phyloP scores from a whole-genome alignment of 1,140 invertebrate species.

The Zaprionus ornatus region DNA sequence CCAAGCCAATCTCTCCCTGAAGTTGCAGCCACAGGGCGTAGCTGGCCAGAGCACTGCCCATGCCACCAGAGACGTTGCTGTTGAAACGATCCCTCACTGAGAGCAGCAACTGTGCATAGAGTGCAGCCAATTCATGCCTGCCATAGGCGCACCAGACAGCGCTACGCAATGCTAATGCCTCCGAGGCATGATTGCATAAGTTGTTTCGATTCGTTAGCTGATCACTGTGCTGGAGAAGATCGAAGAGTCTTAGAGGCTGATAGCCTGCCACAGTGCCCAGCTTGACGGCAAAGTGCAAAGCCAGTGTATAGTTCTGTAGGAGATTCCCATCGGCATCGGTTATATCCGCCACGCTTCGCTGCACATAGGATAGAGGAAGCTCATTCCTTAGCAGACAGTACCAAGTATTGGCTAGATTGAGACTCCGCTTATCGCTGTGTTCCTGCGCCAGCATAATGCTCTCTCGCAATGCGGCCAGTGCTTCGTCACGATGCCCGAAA shows the following conservation, averaged over 20 bases:
- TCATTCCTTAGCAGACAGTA: conserved; percentile 87
- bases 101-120: conserved; percentile 91
- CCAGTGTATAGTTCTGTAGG: conserved; percentile 87
- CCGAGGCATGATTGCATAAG: conserved; percentile 91
- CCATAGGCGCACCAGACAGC: conserved; percentile 94
- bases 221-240: conserved; percentile 93
- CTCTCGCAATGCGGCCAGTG: conserved; percentile 91
- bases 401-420: conserved; percentile 94
- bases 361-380: conserved; percentile 57
- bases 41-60: conserved; percentile 89
- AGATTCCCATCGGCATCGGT: conserved; percentile 85
- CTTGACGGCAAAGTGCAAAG: conserved; percentile 87
- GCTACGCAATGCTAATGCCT: conserved; percentile 91
- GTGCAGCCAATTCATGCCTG: conserved; percentile 91
- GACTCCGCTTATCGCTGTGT: conserved; percentile 92
- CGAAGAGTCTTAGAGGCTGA: conserved; percentile 84
- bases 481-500: conserved; percentile 93
- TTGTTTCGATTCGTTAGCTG: conserved; percentile 93
- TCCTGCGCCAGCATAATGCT: conserved; percentile 94
- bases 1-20: conserved; percentile 87
- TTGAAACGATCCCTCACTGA: conserved; percentile 83
- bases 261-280: conserved; percentile 82
- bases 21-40: conserved; percentile 87
- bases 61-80: conserved; percentile 88
- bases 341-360: conserved; percentile 56